phyloP scores from a whole-genome alignment of 2,888 invertebrate genomes.

The Leptopterna dolabrata region DNA sequence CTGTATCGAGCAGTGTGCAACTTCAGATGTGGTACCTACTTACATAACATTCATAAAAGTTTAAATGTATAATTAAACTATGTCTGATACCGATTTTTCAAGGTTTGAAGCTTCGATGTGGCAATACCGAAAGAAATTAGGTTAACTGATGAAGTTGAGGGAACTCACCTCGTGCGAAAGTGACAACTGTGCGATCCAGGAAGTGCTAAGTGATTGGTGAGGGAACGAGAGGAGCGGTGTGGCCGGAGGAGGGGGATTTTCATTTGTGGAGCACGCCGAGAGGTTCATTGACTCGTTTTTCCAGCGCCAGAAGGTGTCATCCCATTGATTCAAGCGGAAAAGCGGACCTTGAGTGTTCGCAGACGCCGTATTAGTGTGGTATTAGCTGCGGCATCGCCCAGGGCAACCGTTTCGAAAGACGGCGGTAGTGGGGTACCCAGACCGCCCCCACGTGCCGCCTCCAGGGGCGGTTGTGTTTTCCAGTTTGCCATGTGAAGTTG shows the following conservation, averaged over 20 bases:
- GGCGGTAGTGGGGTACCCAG: neutral
- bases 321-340: conserved; percentile 26
- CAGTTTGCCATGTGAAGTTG: conserved; percentile 27
- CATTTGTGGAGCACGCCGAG: neutral
- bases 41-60: no score
- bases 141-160: no score
- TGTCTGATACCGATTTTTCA: no score
- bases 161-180: neutral
- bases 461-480: neutral
- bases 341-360: neutral
- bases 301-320: conserved; percentile 7
- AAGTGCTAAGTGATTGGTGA: neutral
- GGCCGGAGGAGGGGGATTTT: neutral
- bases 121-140: no score
- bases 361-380: no score
- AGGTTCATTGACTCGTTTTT: conserved; percentile 22
- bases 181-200: neutral
- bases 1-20: no score
- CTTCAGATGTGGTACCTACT: no score
- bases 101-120: no score
- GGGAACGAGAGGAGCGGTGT: neutral
- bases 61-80: no score
- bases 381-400: conserved; percentile 11
- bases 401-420: conserved; percentile 24
- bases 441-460: conserved; percentile 18